phyloP scores from a whole-genome alignment of 1,140 invertebrate genomes.

The Eueides isabella region DNA sequence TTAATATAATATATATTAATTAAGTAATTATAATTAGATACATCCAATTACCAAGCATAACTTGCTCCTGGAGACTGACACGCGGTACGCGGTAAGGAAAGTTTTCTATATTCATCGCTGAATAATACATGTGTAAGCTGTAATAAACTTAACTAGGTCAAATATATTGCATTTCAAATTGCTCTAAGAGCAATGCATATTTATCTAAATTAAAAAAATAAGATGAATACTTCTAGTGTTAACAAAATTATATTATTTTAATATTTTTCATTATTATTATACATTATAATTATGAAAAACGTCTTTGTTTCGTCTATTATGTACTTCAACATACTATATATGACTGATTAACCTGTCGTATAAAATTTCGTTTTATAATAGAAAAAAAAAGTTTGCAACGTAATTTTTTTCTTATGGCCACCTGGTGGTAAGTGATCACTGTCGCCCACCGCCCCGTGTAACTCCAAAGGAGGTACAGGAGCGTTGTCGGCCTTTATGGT shows the following conservation, averaged over 20 bases:
- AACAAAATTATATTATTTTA: not conserved
- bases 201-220: not conserved
- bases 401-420: no score
- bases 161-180: constrained; percentile 2
- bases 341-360: no score
- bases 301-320: no score
- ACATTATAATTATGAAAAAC: not conserved
- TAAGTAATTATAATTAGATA: not conserved
- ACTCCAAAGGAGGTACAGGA: no score
- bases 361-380: no score
- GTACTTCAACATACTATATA: no score
- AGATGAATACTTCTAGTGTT: not conserved
- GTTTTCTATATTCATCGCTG: not conserved
- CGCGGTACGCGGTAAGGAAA: not conserved
- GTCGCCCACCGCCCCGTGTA: no score
- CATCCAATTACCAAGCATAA: not conserved
- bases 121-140: not conserved
- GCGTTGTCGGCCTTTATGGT: no score
- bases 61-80: not conserved
- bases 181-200: not conserved
- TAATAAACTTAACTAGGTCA: constrained; percentile 5
- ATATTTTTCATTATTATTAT: not conserved
- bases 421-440: no score
- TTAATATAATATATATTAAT: not conserved
- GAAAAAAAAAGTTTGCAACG: no score